Conservation (phyloP, 2,888 invertebrate genomes). For the Falcaria lacertinaria region DNA sequence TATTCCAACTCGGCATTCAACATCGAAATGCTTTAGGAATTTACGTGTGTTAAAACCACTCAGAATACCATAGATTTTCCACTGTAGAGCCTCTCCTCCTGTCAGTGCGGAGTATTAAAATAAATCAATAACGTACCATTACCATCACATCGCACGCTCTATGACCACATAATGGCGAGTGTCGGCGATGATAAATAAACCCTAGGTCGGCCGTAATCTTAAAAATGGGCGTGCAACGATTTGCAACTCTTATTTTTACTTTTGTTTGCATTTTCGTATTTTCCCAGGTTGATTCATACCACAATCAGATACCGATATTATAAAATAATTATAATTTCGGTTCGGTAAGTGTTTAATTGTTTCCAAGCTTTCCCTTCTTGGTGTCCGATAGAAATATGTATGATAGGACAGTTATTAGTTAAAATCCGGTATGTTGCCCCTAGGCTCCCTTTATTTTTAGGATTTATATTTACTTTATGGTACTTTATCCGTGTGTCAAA, state of each 20-base stretch:
- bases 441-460: no score
- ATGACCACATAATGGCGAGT: constrained; percentile 24
- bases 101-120: constrained; percentile 5
- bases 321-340: no score
- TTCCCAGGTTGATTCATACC: background rate
- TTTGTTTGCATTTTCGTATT: background rate
- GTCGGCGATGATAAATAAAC: constrained; percentile 29
- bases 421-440: no score
- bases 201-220: constrained; percentile 30
- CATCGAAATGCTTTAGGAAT: constrained; percentile 12
- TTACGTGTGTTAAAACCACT: constrained; percentile 14
- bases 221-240: constrained; percentile 31
- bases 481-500: no score
- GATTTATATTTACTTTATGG: no score
- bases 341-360: no score
- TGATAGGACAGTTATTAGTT: no score
- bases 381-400: no score
- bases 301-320: no score
- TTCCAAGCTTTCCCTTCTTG: no score
- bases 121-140: constrained; percentile 14
- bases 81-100: background rate
- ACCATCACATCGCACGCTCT: constrained; percentile 13
- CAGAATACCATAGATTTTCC: constrained; percentile 12
- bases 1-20: constrained; percentile 11
- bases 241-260: no score